Evolutionary conservation across 1,140 invertebrate genomes (phyloP).

Genomic region (Ips nitidus): DNA sequence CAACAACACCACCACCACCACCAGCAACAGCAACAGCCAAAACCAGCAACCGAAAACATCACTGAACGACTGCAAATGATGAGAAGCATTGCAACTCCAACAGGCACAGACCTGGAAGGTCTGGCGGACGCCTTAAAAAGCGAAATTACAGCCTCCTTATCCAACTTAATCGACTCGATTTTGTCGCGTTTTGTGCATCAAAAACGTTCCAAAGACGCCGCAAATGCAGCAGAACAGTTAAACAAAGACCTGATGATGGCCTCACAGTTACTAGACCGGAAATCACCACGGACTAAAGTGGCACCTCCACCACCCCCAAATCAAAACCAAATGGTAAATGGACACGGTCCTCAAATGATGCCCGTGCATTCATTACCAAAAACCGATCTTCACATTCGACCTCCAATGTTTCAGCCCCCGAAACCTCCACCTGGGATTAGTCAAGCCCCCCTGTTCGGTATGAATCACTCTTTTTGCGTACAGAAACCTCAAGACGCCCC

Average conservation of each 20-base stretch:
- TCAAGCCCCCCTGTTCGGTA: constrained; percentile 63
- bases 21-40: constrained; percentile 54
- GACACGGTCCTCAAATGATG: constrained; percentile 48
- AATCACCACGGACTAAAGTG: constrained; percentile 78
- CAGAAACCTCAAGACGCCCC: constrained; percentile 64
- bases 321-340: constrained; percentile 50
- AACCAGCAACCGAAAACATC: constrained; percentile 53
- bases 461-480: constrained; percentile 71
- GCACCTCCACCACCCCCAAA: constrained; percentile 56
- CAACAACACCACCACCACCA: constrained; percentile 53
- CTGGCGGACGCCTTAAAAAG: constrained; percentile 86
- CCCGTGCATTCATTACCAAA: constrained; percentile 56
- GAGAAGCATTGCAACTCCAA: constrained; percentile 61
- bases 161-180: constrained; percentile 85
- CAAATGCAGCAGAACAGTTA: constrained; percentile 74
- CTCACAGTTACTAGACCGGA: constrained; percentile 77
- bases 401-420: constrained; percentile 77
- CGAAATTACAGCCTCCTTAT: constrained; percentile 82
- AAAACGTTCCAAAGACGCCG: constrained; percentile 73
- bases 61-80: constrained; percentile 67
- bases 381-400: constrained; percentile 62
- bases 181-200: constrained; percentile 83
- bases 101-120: constrained; percentile 78
- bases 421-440: constrained; percentile 72
- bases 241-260: constrained; percentile 78